Base-by-base conservation (phyloP, 1,140 invertebrate genomes). In the Diorhabda sublineata region DNA sequence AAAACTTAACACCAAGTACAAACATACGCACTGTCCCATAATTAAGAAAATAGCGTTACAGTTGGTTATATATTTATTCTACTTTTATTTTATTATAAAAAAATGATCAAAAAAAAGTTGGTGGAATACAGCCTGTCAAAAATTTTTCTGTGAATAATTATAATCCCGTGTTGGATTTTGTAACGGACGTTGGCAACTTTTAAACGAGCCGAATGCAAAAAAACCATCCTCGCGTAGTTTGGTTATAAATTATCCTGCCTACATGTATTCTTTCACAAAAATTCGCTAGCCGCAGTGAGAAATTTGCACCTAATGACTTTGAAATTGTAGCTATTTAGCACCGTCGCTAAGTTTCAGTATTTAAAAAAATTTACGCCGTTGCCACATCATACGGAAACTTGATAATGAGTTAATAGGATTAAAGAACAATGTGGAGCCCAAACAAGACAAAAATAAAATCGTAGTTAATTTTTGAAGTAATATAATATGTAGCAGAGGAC, bases 221-320 rank as follows among this genome's bases (percentile, higher is more conserved):
- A 62, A 62, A 44, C 26, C 59, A 61, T 61, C 42, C 11, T 8
- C 9, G 61, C 61, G 43, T 44, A 45, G 61, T 62, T 62, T 62
- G 11, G 61, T 44, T 62, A 62, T 62, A 62, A 62, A 62, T 62
- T 62, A 62, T 62, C 44, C 61, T 45, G 42, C 61, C 61, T 62
- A 62, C 61, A 62, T 62, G 61, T 62, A 62, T 62, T 62, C 61
- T 62, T 62, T n/a, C 61, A 45, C 61, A 62, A 62, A 62, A 62
- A 62, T 62, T 62, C 61, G 61, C 44, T 62, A 45, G 42, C 61
- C 61, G 61, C 42, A 62, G 61, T 44, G 61, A 62, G 61, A 62
- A 62, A 62, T 62, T 42, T 44, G 61, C 61, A 62, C 61, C 61
- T 62, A 62, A 62, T 62, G 61, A 62, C 61, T 62, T 62, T 62